Evolutionary conservation across 2,797 vertebrate genomes (phyloP).

Genomic region (Cyprinodon diabolis): DNA sequence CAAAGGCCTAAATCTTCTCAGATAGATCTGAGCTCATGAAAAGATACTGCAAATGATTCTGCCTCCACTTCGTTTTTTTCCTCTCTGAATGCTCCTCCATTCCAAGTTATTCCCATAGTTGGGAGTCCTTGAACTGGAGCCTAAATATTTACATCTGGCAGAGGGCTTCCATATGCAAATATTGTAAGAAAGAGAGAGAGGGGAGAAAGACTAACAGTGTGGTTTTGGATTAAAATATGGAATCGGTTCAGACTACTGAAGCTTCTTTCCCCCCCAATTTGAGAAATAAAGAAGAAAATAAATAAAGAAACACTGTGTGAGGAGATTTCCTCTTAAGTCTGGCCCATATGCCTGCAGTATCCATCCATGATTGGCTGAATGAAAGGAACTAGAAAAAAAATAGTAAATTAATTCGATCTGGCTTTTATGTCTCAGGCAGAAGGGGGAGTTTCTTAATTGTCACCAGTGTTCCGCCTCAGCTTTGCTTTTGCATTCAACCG

Average conservation of each 20-base stretch:
- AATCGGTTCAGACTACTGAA: conserved; percentile 78
- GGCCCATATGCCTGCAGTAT: conserved; percentile 73
- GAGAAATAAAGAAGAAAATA: conserved; percentile 73
- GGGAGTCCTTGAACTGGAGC: conserved; percentile 77
- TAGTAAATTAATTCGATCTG: conserved; percentile 84
- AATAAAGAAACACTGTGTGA: conserved; percentile 70
- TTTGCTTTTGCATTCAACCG: conserved; percentile 77
- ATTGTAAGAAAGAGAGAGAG: conserved; percentile 57
- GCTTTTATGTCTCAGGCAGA: conserved; percentile 83
- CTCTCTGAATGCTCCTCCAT: conserved; percentile 28
- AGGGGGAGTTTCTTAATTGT: conserved; percentile 80
- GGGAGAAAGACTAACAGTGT: conserved; percentile 68
- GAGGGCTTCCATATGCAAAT: conserved; percentile 80
- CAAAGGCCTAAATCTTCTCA: conserved; percentile 77
- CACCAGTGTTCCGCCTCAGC: conserved; percentile 78
- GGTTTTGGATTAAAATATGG: conserved; percentile 79
- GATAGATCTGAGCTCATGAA: conserved; percentile 72
- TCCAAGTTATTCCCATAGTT: conserved; percentile 70
- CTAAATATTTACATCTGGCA: conserved; percentile 84
- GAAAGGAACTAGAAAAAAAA: conserved; percentile 68
- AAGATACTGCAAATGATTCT: conserved; percentile 56
- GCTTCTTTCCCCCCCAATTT: conserved; percentile 51
- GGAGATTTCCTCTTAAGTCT: conserved; percentile 75
- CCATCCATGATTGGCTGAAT: conserved; percentile 79
- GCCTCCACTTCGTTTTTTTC: conserved; percentile 45